phyloP scores from a whole-genome alignment of 2,113 vertebrate genomes.

The Origma solitaria region DNA sequence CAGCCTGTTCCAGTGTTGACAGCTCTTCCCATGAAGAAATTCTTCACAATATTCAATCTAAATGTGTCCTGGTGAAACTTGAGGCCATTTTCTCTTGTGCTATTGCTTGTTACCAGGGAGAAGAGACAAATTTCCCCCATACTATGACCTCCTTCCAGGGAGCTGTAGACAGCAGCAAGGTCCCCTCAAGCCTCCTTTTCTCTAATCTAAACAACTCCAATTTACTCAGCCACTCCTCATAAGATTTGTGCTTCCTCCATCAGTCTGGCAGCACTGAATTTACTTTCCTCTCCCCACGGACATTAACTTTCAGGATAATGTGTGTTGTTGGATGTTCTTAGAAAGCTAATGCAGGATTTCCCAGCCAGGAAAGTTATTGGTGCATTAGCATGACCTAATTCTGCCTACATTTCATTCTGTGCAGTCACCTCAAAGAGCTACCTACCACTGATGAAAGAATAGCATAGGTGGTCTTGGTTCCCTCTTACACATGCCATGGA shows the following conservation, averaged over 20 bases:
- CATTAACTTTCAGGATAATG: neutral
- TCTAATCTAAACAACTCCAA: neutral
- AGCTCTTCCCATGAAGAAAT: neutral
- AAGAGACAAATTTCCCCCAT: neutral
- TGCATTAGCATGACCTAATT: neutral
- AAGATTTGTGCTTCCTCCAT: neutral
- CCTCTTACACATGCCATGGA: neutral
- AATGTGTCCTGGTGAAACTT: neutral
- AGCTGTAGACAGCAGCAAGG: neutral
- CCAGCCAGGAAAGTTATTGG: neutral
- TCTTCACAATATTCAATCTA: neutral
- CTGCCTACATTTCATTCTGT: neutral
- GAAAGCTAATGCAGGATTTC: neutral
- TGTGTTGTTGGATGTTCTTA: neutral
- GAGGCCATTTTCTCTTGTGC: neutral
- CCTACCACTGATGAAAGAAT: neutral
- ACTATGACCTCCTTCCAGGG: neutral
- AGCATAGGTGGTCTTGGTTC: neutral
- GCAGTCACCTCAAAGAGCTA: neutral
- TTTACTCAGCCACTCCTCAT: neutral
- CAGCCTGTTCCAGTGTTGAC: neutral
- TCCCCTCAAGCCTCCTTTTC: neutral
- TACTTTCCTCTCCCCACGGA: neutral
- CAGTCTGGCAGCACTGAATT: neutral
- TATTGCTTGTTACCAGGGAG: neutral